Conservation (phyloP, 2,797 vertebrate genomes). For the Sparus aurata region DNA sequence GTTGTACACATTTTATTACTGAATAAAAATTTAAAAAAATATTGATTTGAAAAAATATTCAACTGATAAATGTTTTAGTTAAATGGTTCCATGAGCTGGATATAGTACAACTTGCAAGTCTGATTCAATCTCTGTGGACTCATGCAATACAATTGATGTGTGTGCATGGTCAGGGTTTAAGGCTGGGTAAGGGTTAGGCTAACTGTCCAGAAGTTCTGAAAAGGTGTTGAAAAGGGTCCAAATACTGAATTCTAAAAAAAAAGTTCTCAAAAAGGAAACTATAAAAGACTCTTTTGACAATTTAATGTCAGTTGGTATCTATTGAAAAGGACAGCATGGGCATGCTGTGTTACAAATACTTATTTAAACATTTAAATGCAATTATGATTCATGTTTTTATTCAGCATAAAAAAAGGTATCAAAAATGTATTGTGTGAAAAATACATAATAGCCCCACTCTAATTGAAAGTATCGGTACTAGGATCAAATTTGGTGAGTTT, state of each 20-base stretch:
- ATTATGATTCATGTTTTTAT: slow-evolving; percentile 29
- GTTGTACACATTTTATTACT: slow-evolving; percentile 3
- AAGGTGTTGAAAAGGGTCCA: slow-evolving; percentile 3
- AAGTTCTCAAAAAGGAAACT: no score
- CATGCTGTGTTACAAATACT: not conserved
- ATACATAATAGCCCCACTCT: slow-evolving; percentile 7
- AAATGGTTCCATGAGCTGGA: slow-evolving; percentile 2
- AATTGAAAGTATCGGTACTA: slow-evolving; percentile 16
- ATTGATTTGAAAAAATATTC: slow-evolving; percentile 23
- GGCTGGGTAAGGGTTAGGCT: no score
- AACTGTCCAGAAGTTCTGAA: not conserved
- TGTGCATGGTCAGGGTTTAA: not conserved
- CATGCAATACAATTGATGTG: slow-evolving; percentile 1
- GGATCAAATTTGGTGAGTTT: slow-evolving; percentile 17
- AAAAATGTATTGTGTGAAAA: slow-evolving; percentile 34
- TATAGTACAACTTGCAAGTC: slow-evolving; percentile 2
- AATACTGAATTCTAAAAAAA: slow-evolving; percentile 5
- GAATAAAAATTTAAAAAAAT: slow-evolving; percentile 17
- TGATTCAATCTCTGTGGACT: not conserved
- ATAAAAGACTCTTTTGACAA: not conserved
- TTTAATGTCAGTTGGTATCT: slow-evolving; percentile 8
- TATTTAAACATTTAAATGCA: slow-evolving; percentile 5
- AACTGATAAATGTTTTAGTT: slow-evolving; percentile 24
- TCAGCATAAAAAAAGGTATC: slow-evolving; percentile 13
- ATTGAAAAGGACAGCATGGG: slow-evolving; percentile 14